These are phyloP conservation scores for Acomys russatus DNA, from an alignment of 2,797 vertebrate genomes.

Conservation along the genomic window DNA sequence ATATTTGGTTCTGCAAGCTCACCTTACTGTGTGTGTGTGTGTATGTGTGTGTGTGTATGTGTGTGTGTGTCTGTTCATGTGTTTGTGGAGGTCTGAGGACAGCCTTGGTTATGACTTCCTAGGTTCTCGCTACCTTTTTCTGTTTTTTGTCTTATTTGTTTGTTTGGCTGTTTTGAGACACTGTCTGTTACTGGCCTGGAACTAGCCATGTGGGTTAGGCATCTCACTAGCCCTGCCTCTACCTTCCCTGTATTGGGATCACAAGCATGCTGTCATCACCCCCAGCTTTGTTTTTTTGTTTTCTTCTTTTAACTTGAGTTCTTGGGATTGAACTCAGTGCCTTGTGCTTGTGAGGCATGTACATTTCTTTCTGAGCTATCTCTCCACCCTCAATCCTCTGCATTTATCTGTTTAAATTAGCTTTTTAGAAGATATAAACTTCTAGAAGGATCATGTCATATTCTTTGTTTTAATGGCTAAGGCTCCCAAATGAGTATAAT, in stretches of 20 bases:
- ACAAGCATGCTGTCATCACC: not conserved
- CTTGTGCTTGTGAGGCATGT: not conserved
- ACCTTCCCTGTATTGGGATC: not conserved
- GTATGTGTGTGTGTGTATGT: not conserved
- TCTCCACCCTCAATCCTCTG: not conserved
- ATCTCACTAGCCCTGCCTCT: not conserved
- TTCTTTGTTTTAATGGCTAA: not conserved
- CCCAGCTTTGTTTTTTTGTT: not conserved
- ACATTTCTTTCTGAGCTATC: not conserved
- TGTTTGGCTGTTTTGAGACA: not conserved
- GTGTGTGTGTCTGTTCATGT: not conserved
- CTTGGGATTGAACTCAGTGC: not conserved
- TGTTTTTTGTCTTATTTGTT: not conserved
- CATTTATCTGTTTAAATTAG: not conserved
- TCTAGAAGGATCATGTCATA: not conserved
- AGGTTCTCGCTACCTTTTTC: not conserved
- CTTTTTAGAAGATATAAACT: not conserved
- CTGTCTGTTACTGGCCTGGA: not conserved
- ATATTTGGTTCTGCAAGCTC: not conserved
- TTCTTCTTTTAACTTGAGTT: not conserved
- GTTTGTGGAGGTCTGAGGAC: not conserved
- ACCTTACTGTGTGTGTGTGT: not conserved
- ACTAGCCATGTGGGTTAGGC: not conserved
- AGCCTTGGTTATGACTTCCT: not conserved
- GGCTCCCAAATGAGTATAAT: not conserved